Evolutionary conservation across 2,888 invertebrate genomes (phyloP), one percentile per base, ranked within the genome.

Genomic region (Chaetogeoica ovagalla): DNA sequence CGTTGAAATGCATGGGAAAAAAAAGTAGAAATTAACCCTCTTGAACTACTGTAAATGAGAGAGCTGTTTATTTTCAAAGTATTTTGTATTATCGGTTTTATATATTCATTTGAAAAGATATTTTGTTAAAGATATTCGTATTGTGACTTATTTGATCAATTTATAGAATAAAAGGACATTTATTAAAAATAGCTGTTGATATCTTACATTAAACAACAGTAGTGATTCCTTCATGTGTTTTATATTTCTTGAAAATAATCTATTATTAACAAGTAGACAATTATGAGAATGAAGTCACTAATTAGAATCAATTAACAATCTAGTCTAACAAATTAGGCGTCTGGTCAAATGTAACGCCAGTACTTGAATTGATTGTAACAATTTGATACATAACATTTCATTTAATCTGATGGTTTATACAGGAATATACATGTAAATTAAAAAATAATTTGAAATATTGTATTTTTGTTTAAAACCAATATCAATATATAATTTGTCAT

Each of bases 1-100:
- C 39, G 5, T 63, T 11, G 11, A 17, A 37, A 65, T 6, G 75
- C 75, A 75, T 68, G 75, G 59, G 59, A 75, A 75, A 59, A 68
- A 30, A 59, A 68, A 30, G 2, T 59, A 68, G 7, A 39, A 68
- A 75, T 59, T 66, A 75, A 75, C 68, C 39, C 57, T 43, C 9
- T 7, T 39, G 6, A 21, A 72, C 8, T 15, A 57, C 6, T 70
- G 57, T 5, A 15, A 55, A 9, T 7, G 21, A 66, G 11, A 57
- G 13, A 57, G 23, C n/a, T 75, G 59, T 43, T 6, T 75, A 66
- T 43, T 6, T 59, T 59, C 17, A 59, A 68, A 75, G 23, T 68
- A 75, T 59, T 30, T 59, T 55, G 4, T 30, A 30, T 30, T 30
- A 30, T 30, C 30, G 30, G 15, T 48, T 48, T 48, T 48, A 13